phyloP scores from a whole-genome alignment of 1,140 invertebrate genomes.

The Heliconius nattereri region DNA sequence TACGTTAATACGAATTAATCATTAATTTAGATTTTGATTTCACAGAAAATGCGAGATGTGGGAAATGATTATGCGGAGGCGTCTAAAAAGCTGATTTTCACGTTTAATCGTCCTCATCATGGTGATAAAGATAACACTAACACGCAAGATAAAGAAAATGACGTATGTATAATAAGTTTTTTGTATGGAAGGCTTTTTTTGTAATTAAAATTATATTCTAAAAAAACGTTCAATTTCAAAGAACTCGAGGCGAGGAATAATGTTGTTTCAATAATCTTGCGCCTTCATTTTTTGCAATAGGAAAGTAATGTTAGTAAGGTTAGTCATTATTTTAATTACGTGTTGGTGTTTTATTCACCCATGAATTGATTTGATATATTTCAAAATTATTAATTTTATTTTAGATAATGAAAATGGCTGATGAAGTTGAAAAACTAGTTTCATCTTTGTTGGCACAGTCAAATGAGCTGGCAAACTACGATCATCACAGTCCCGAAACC shows the following conservation, averaged over 20 bases:
- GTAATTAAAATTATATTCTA: no score
- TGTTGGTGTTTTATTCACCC: no score
- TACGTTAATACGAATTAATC: no score
- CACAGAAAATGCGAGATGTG: slow-evolving; percentile 56
- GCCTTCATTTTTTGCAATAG: no score
- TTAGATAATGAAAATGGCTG: slow-evolving; percentile 54
- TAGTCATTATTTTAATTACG: no score
- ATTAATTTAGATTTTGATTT: slow-evolving; percentile 5
- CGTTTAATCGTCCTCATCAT: slow-evolving; percentile 41
- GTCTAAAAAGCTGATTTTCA: slow-evolving; percentile 54
- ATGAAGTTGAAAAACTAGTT: slow-evolving; percentile 48
- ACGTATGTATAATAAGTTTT: not conserved
- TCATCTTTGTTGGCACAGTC: slow-evolving; percentile 45
- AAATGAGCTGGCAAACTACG: slow-evolving; percentile 43
- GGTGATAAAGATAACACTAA: not conserved
- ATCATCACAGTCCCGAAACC: slow-evolving; percentile 32
- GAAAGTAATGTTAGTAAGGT: no score
- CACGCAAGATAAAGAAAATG: not conserved
- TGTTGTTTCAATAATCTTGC: no score
- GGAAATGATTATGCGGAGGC: slow-evolving; percentile 51
- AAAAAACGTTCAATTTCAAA: no score
- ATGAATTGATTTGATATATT: no score
- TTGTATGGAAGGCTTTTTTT: not conserved
- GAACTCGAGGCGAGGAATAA: no score
- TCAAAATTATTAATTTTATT: not conserved